Conservation (phyloP, 1,140 invertebrate genomes). For the Tetragonula clypearis region DNA sequence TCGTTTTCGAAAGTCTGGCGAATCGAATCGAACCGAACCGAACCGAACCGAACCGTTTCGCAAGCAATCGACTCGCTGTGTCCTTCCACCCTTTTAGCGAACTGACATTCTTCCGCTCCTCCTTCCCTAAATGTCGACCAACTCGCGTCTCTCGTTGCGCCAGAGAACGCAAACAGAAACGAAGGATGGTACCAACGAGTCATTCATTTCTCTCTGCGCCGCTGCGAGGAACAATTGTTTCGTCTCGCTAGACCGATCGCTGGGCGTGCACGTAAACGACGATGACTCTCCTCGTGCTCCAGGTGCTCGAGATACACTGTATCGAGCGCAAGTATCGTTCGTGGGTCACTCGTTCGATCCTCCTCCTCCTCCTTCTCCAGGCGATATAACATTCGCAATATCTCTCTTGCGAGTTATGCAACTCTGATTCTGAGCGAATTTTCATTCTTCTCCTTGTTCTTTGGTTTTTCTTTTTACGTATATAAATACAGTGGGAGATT, state of each 20-base stretch:
- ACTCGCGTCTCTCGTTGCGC: conserved; percentile 18
- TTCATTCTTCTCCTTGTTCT: no score
- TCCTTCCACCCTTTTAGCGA: conserved; percentile 3
- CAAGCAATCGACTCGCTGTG: neutral
- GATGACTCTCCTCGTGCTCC: conserved; percentile 41
- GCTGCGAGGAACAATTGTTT: conserved; percentile 62
- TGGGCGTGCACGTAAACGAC: conserved; percentile 49
- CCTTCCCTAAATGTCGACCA: conserved; percentile 36
- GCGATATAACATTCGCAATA: neutral
- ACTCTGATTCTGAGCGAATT: no score
- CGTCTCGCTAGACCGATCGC: conserved; percentile 58
- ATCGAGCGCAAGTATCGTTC: conserved; percentile 20
- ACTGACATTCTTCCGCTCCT: conserved; percentile 25
- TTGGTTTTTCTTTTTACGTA: no score
- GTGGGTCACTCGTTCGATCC: conserved; percentile 26
- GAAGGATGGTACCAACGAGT: conserved; percentile 38
- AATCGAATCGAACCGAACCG: no score
- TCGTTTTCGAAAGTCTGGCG: conserved; percentile 7
- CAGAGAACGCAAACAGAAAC: conserved; percentile 17
- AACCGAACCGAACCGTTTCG: neutral
- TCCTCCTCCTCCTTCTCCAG: neutral
- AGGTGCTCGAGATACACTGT: conserved; percentile 33
- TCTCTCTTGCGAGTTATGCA: neutral
- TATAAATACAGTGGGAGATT: neutral
- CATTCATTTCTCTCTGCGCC: conserved; percentile 46